Evolutionary conservation across 2,888 invertebrate species (phyloP), one percentile per base, ranked within the genome.

Genomic region (Stictocephala bisonia): DNA sequence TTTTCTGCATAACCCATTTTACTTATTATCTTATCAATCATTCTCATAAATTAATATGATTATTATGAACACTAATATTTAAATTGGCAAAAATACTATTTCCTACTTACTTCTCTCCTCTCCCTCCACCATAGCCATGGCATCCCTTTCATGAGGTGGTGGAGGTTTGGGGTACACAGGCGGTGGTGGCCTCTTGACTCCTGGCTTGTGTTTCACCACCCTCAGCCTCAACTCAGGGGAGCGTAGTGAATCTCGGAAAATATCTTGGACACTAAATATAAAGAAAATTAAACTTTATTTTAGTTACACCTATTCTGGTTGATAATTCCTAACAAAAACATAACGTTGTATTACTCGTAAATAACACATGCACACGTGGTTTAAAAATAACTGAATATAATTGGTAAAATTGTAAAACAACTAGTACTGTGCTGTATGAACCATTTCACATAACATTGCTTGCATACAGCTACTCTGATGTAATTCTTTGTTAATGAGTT

Each of bases 221-320:
- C 88, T 86, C 78, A 93, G 84, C 77, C 88, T 84, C 74, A 93
- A 84, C 83, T 92, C 91, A 0, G 88, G 86, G 20, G 88, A 86
- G 77, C 88, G 88, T 79, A 93, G 85, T 24, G 92, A 91, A 77
- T 90, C 87, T 77, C 91, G 88, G 82, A 95, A 90, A 79, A 94
- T 90, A 79, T 93, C 93, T 84, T 94, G 94, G 29, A 95, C 93
- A 81, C 92, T 92, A n/a, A n/a, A n/a, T n/a, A n/a, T n/a, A n/a
- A n/a, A n/a, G n/a, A n/a, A n/a, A n/a, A n/a, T n/a, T n/a, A n/a
- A n/a, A n/a, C n/a, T n/a, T n/a, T n/a, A n/a, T n/a, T n/a, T n/a
- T n/a, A n/a, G n/a, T n/a, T n/a, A n/a, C n/a, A n/a, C n/a, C n/a
- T n/a, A n/a, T n/a, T n/a, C n/a, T n/a, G n/a, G n/a, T n/a, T n/a